A percentile compares a stretch with the other conserved stretches of the same genome.
These are phyloP conservation scores for Drosophila limbata DNA, from an alignment of 2,888 invertebrate species.

Conservation along the genomic window DNA sequence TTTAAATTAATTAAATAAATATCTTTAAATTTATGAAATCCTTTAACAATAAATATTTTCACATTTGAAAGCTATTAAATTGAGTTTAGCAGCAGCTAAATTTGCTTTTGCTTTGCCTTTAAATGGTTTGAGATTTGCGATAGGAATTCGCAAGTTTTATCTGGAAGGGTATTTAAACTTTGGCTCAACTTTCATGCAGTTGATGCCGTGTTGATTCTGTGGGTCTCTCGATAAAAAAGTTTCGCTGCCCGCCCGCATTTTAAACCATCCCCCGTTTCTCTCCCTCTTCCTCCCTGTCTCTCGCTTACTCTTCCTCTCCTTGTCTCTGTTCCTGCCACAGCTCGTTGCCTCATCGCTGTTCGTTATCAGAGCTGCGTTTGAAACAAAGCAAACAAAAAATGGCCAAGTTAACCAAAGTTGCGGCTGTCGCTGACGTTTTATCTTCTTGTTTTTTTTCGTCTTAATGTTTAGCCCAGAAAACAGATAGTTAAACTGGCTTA, in stretches of 20 bases:
- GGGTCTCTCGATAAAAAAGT: conserved; percentile 58
- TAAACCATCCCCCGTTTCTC: background rate
- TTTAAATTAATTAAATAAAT: no score
- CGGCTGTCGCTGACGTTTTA: conserved; percentile 65
- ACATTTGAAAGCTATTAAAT: no score
- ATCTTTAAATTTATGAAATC: no score
- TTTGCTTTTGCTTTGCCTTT: background rate
- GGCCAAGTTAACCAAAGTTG: conserved; percentile 56
- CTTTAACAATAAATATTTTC: background rate
- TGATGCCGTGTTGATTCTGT: conserved; percentile 12
- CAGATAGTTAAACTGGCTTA: background rate
- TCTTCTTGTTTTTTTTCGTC: conserved; percentile 31
- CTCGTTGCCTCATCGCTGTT: background rate
- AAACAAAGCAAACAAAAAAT: conserved; percentile 44
- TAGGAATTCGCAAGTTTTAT: background rate
- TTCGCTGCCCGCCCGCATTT: conserved; percentile 49
- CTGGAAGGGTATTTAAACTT: background rate
- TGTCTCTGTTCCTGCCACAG: background rate
- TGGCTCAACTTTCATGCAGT: background rate
- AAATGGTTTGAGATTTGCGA: background rate
- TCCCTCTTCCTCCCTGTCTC: background rate
- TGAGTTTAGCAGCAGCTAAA: background rate
- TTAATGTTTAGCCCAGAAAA: conserved; percentile 5
- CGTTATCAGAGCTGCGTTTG: conserved; percentile 53
- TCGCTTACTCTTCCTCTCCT: no score